phyloP scores from a whole-genome alignment of 2,888 invertebrate species.

The Phalera bucephala region DNA sequence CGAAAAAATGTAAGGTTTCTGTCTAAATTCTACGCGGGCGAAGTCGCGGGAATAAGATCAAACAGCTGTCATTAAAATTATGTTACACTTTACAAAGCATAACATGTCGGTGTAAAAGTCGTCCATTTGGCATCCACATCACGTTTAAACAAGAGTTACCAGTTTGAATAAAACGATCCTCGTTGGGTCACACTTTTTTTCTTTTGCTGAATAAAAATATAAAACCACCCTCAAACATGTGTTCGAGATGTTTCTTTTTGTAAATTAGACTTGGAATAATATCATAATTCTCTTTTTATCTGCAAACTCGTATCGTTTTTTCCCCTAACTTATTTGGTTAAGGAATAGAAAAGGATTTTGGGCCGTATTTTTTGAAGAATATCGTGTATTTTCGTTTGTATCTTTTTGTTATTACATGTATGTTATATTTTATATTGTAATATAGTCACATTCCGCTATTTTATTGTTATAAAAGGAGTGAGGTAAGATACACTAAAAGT shows the following conservation, averaged over 20 bases:
- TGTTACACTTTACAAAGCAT: too few relatives aligned
- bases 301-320: conserved; percentile 6
- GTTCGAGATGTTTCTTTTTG: conserved; percentile 37
- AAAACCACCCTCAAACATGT: conserved; percentile 31
- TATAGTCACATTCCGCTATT: too few relatives aligned
- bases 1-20: too few relatives aligned
- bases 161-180: conserved; percentile 56
- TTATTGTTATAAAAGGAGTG: too few relatives aligned
- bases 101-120: too few relatives aligned
- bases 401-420: background rate
- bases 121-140: conserved; percentile 40
- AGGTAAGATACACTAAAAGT: too few relatives aligned
- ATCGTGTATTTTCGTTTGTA: conserved; percentile 3
- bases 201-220: conserved; percentile 36
- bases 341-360: conserved; percentile 8
- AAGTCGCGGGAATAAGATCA: too few relatives aligned
- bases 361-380: conserved; percentile 6
- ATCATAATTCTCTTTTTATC: conserved; percentile 34
- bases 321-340: conserved; percentile 20
- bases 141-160: conserved; percentile 51
- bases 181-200: conserved; percentile 46
- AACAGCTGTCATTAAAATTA: too few relatives aligned
- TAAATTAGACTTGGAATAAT: conserved; percentile 40
- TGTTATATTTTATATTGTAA: too few relatives aligned
- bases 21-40: too few relatives aligned